A percentile compares a stretch with the other conserved stretches of the same genome.
Evolutionary conservation across 2,888 invertebrate species (phyloP).

Genomic region (Penaeus monodon): DNA sequence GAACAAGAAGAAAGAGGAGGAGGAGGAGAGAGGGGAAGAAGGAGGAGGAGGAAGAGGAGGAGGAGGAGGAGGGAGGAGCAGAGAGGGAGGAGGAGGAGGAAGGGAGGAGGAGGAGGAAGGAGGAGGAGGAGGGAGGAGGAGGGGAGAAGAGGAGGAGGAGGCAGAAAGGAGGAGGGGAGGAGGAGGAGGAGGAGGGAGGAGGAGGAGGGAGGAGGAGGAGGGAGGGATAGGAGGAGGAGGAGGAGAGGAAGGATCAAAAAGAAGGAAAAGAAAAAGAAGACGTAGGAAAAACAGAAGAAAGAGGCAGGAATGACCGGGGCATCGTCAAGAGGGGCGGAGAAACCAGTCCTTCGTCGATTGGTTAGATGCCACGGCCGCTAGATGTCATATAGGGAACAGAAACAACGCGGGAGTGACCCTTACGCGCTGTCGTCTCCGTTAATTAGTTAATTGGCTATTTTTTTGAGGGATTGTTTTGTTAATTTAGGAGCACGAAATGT

Average conservation of each 20-base stretch:
- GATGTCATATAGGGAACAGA: not conserved
- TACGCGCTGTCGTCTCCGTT: too few species aligned
- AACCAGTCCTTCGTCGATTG: too few species aligned
- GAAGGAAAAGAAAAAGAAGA: not conserved
- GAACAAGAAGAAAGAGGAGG: not conserved
- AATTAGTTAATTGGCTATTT: not conserved
- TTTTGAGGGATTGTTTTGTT: not conserved
- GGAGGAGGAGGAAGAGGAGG: not conserved
- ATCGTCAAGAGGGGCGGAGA: too few species aligned
- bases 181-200: not conserved
- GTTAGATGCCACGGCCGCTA: too few species aligned
- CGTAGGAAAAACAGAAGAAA: not conserved
- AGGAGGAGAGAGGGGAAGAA: not conserved
- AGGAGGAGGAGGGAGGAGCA: not conserved
- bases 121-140: not conserved
- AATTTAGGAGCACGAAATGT: not conserved
- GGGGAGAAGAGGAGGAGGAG: not conserved
- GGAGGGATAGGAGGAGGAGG: not conserved
- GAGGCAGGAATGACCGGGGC: not conserved
- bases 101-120: not conserved
- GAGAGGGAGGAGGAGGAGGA: not conserved
- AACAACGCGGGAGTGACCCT: not conserved
- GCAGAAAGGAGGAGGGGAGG: not conserved
- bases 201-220: not conserved
- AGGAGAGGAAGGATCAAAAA: not conserved